A percentile compares a stretch with the other conserved stretches of the same genome.
phyloP scores from a whole-genome alignment of 1,140 invertebrate genomes.

The Coptotermes formosanus region DNA sequence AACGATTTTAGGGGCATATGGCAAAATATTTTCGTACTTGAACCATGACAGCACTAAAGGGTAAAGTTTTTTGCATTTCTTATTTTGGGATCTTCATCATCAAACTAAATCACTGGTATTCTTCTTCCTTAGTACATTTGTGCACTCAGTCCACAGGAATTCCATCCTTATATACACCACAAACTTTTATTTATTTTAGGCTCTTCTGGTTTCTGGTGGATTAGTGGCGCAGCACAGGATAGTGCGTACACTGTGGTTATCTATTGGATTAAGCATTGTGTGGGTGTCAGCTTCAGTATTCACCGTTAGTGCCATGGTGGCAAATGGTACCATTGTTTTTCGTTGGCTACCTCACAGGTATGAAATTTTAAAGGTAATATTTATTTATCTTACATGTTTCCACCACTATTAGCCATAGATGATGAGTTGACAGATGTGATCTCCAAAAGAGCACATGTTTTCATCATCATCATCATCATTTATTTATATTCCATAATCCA shows the following conservation, averaged over 20 bases:
- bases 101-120: too few relatives aligned
- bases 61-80: too few relatives aligned
- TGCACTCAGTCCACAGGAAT: too few relatives aligned
- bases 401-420: neutral
- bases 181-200: neutral
- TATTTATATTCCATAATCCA: too few relatives aligned
- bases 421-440: neutral
- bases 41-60: too few relatives aligned
- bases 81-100: too few relatives aligned
- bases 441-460: neutral
- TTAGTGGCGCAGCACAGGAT: slow-evolving; percentile 44
- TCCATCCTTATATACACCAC: too few relatives aligned
- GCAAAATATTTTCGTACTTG: too few relatives aligned
- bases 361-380: neutral
- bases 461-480: slow-evolving; percentile 25
- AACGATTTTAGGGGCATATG: too few relatives aligned
- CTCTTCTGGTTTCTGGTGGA: neutral
- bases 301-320: slow-evolving; percentile 65
- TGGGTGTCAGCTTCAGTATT: slow-evolving; percentile 66
- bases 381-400: neutral
- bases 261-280: slow-evolving; percentile 62
- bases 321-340: slow-evolving; percentile 60
- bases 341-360: slow-evolving; percentile 59
- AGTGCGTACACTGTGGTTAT: slow-evolving; percentile 67
- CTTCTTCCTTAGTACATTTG: too few relatives aligned